Percentiles rank a stretch among this genome's conserved stretches.
phyloP scores from a whole-genome alignment of 2,797 vertebrate genomes.

The Rallus crepitans region DNA sequence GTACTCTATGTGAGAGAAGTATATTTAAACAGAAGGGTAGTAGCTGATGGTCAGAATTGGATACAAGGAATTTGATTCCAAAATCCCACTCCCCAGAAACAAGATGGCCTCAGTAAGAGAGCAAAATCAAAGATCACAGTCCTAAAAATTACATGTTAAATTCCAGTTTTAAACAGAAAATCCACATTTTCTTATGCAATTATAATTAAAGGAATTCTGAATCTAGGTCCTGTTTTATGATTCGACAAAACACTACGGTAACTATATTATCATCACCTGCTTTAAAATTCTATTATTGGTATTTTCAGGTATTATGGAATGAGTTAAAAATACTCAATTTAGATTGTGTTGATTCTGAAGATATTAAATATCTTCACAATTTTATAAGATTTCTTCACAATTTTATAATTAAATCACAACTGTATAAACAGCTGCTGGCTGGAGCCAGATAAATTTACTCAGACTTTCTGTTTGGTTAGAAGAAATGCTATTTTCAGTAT shows the following conservation, averaged over 20 bases:
- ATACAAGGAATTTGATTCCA: constrained; percentile 34
- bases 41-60: constrained; percentile 6
- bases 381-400: not conserved
- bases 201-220: constrained; percentile 1
- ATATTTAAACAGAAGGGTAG: constrained; percentile 36
- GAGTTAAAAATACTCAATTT: not conserved
- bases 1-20: not conserved
- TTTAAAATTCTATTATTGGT: constrained; percentile 14
- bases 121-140: constrained; percentile 14
- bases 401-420: constrained; percentile 9
- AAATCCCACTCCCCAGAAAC: not conserved
- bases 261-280: not conserved
- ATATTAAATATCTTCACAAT: too few relatives aligned
- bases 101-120: not conserved
- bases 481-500: not conserved
- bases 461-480: not conserved
- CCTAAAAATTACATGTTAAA: not conserved
- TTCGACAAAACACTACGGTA: constrained; percentile 33
- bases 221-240: constrained; percentile 7
- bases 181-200: not conserved
- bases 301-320: constrained; percentile 26
- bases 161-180: constrained; percentile 16
- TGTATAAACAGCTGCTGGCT: not conserved
- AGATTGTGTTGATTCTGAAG: constrained; percentile 23
- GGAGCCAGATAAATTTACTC: constrained; percentile 3